Conservation (phyloP, 2,113 vertebrate species). For the Cyprinus carpio region DNA sequence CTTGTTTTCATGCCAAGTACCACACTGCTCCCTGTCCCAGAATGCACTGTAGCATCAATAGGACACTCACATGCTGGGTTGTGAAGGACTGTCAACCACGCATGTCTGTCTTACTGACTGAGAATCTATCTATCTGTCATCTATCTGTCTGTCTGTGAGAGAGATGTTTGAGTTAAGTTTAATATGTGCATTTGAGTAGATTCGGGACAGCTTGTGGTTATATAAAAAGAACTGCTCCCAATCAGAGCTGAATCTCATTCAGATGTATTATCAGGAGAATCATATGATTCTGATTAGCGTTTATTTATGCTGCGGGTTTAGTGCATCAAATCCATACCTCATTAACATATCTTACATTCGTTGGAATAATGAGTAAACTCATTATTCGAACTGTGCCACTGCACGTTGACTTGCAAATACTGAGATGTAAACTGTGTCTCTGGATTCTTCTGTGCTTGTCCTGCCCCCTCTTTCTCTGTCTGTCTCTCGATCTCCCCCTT, state of each 20-base stretch:
- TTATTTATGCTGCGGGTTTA: slow-evolving; percentile 38
- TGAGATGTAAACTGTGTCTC: not conserved
- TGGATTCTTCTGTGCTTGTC: not conserved
- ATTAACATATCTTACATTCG: slow-evolving; percentile 31
- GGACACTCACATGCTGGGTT: slow-evolving; percentile 42
- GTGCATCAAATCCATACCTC: slow-evolving; percentile 13
- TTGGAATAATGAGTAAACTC: slow-evolving; percentile 45
- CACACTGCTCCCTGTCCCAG: slow-evolving; percentile 25
- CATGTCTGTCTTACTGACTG: not conserved
- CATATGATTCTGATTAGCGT: slow-evolving; percentile 41
- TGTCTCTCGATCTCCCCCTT: not conserved
- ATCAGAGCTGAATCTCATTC: slow-evolving; percentile 30
- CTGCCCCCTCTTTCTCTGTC: not conserved
- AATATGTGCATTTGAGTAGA: not conserved
- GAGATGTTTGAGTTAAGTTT: not conserved
- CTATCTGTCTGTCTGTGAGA: not conserved
- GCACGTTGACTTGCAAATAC: slow-evolving; percentile 18
- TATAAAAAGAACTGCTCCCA: slow-evolving; percentile 26
- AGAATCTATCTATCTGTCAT: not conserved
- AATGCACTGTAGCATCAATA: slow-evolving; percentile 47
- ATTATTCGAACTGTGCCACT: slow-evolving; percentile 18
- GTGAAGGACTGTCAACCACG: slow-evolving; percentile 33
- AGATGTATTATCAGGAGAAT: slow-evolving; percentile 16
- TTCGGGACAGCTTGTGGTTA: slow-evolving; percentile 17
- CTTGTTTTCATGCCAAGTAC: slow-evolving; percentile 37